Evolutionary conservation across 2,888 invertebrate genomes (phyloP), one percentile per base, ranked within the genome.

Genomic region (Pecten maximus): DNA sequence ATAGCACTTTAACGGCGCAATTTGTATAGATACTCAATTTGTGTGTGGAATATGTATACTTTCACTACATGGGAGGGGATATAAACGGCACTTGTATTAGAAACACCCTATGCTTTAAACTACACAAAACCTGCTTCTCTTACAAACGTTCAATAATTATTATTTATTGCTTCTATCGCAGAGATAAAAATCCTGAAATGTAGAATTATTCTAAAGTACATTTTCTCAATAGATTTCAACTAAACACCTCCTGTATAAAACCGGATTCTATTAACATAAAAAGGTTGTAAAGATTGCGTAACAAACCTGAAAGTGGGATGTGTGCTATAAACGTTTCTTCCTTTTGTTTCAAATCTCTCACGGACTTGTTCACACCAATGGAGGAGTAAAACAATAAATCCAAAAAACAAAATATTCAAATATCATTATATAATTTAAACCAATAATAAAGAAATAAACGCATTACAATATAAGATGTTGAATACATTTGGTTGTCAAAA

Each of bases 1-100:
- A 35, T 28, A 74, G 74, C n/a, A 74, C 74, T 74, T 74, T 74
- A 74, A 6, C 28, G 74, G 35, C 2, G 16, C 74, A 74, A 74
- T 74, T 74, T 74, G 74, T 74, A 74, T 74, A 74, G 28, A 35
- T 74, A 74, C 35, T 74, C 8, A 74, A 74, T 74, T 74, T 74
- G 2, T 0, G 28, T 74, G 12, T 28, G 10, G 74, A 74, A 35
- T 74, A 74, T 74, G 28, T 74, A 74, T 74, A 74, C 35, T 12
- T 28, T 15, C 6, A 0, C 2, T 28, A 12, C 74, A 74, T 35
- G 74, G 35, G 74, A 74, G 35, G 23, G 19, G 35, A 74, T 74
- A 28, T 74, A 35, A 28, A 74, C 74, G 74, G 28, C 2, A 35
- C 35, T 16, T 2, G n/a, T n/a, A 60, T 60, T 15, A 48, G 0